Base-by-base conservation (phyloP, 2,888 invertebrate genomes). In the Hofmannophila pseudospretella region DNA sequence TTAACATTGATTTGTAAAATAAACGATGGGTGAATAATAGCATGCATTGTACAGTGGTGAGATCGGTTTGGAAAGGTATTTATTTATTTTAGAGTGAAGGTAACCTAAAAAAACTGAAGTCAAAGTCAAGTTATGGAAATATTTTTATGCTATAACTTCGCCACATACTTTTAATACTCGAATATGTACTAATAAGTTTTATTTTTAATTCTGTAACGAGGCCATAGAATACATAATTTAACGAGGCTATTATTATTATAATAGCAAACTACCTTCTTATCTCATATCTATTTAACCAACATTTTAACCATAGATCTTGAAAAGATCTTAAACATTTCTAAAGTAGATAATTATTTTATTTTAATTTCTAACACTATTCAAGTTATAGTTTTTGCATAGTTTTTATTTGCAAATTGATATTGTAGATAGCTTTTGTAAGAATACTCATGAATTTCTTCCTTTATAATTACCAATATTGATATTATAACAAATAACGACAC, bases 341-440 rank as follows among this genome's bases (percentile, higher is more conserved):
- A n/a, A n/a, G n/a, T n/a, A n/a, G n/a, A n/a, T n/a, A n/a, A n/a
- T n/a, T n/a, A n/a, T n/a, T n/a, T n/a, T n/a, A n/a, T n/a, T n/a
- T n/a, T n/a, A n/a, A 16, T 16, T 16, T 16, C 27, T 43, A 43
- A 44, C 34, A 14, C n/a, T 33, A 12, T 19, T n/a, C n/a, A 12
- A 38, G 14, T n/a, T 42, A 30, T 29, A 26, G 26, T 44, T 11
- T 27, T 10, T 10, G 27, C 27, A 1, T 27, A 16, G 12, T 27
- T 27, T 27, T 27, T 10, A 27, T 27, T 27, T 10, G 27, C 12
- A 5, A 27, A 2, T 11, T 11, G 3, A n/a, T 27, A n/a, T 27
- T 11, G 27, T 27, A 27, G 10, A 27, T 27, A 27, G 27, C 27
- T 27, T 11, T 1, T 25, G 4, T 25, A 25, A 25, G 27, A 27